Evolutionary conservation across 1,140 invertebrate species (phyloP).

Genomic region (Aphaenogaster floridana): DNA sequence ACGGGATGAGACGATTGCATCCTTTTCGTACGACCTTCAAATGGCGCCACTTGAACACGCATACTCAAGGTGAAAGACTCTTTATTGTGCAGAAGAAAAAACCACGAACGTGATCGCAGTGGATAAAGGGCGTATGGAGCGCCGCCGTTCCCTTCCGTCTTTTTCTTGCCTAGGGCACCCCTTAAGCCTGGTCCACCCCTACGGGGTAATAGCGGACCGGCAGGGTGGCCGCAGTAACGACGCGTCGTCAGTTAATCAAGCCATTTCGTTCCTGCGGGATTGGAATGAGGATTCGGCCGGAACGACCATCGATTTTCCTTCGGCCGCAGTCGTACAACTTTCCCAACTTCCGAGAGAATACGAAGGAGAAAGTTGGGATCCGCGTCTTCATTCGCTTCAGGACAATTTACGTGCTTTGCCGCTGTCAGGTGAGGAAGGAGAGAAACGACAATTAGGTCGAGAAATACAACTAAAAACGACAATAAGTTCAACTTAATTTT

Average conservation of each 20-base stretch:
- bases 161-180: constrained; percentile 78
- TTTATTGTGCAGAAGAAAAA: constrained; percentile 71
- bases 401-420: not conserved
- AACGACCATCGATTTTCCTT: constrained; percentile 82
- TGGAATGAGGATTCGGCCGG: constrained; percentile 79
- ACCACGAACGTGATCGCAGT: constrained; percentile 78
- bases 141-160: constrained; percentile 73
- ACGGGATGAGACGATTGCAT: constrained; percentile 1
- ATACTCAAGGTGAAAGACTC: constrained; percentile 33
- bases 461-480: not conserved
- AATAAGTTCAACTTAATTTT: not conserved
- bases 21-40: constrained; percentile 17
- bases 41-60: not conserved
- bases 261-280: constrained; percentile 84
- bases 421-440: not conserved
- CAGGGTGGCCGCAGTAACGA: constrained; percentile 84
- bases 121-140: constrained; percentile 70
- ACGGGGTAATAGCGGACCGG: constrained; percentile 78
- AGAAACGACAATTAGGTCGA: not conserved
- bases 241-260: constrained; percentile 86
- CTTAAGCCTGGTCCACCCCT: constrained; percentile 72
- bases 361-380: not conserved
- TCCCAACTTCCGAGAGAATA: constrained; percentile 28
- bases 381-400: not conserved
- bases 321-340: constrained; percentile 57